Evolutionary conservation across 2,888 invertebrate species (phyloP).

Genomic region (Apomyelois bistriatella): DNA sequence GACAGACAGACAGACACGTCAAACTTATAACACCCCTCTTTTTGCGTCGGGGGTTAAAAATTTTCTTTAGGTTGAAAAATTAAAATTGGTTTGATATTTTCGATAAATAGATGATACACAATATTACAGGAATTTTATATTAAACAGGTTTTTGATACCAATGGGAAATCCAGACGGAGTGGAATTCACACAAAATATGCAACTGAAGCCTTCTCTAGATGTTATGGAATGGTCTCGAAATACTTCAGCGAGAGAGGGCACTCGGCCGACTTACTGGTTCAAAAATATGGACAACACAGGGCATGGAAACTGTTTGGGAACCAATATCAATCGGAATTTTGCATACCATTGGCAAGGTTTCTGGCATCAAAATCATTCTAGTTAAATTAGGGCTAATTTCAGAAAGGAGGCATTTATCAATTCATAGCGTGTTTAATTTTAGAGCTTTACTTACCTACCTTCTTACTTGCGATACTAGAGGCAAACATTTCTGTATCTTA

Average conservation of each 20-base stretch:
- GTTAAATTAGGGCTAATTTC: too few relatives aligned
- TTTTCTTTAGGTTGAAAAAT: too few relatives aligned
- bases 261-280: slow-evolving; percentile 55
- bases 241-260: slow-evolving; percentile 33
- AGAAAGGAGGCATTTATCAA: not conserved
- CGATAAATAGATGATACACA: too few relatives aligned
- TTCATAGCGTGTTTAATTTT: too few relatives aligned
- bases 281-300: slow-evolving; percentile 57
- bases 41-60: too few relatives aligned
- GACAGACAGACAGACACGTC: too few relatives aligned
- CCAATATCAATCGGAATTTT: slow-evolving; percentile 68
- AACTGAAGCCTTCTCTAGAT: slow-evolving; percentile 35
- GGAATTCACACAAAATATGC: slow-evolving; percentile 49
- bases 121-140: too few relatives aligned
- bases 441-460: too few relatives aligned
- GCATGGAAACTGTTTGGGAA: slow-evolving; percentile 49
- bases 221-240: slow-evolving; percentile 50
- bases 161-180: slow-evolving; percentile 66
- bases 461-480: too few relatives aligned
- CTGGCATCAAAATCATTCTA: slow-evolving; percentile 12
- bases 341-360: slow-evolving; percentile 74
- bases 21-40: too few relatives aligned
- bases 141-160: slow-evolving; percentile 62
- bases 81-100: too few relatives aligned
- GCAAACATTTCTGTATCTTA: too few relatives aligned